These are phyloP conservation scores for Hymenochirus boettgeri DNA, from an alignment of 2,113 vertebrate species.

Conservation along the genomic window DNA sequence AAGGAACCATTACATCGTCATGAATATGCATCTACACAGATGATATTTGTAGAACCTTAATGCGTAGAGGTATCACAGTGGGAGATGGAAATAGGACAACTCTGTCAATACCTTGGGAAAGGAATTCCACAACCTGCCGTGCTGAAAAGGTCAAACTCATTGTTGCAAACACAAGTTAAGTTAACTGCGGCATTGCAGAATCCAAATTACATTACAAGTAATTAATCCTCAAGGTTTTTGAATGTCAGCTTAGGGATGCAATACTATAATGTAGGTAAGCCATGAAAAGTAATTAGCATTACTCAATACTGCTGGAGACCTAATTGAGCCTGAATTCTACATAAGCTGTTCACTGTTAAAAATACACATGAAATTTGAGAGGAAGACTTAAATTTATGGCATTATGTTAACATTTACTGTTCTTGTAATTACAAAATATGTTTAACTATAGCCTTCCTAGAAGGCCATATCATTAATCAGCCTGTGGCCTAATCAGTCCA, in stretches of 20 bases:
- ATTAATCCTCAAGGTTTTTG: constrained; percentile 57
- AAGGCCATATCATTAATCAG: too few species aligned
- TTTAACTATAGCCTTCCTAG: too few species aligned
- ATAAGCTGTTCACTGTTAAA: constrained; percentile 7
- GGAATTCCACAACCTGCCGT: constrained; percentile 41
- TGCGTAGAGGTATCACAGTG: constrained; percentile 25
- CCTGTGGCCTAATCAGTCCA: too few species aligned
- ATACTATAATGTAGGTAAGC: constrained; percentile 36
- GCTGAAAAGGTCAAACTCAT: constrained; percentile 56
- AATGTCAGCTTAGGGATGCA: constrained; percentile 51
- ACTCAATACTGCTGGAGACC: constrained; percentile 19
- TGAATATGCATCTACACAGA: neutral
- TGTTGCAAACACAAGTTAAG: constrained; percentile 48
- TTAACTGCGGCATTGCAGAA: constrained; percentile 49
- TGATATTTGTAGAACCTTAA: neutral
- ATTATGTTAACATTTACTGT: too few species aligned
- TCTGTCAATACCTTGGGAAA: constrained; percentile 39
- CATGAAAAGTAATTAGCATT: constrained; percentile 46
- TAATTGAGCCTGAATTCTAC: constrained; percentile 19
- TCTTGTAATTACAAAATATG: too few species aligned
- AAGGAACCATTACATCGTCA: constrained; percentile 4
- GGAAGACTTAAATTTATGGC: too few species aligned
- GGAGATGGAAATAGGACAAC: constrained; percentile 14
- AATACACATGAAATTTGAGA: too few species aligned
- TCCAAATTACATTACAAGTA: constrained; percentile 51